Percentiles rank a stretch among this genome's conserved stretches.
These are phyloP conservation scores for Ligdia adustata DNA, from an alignment of 2,888 invertebrate genomes.

Conservation along the genomic window DNA sequence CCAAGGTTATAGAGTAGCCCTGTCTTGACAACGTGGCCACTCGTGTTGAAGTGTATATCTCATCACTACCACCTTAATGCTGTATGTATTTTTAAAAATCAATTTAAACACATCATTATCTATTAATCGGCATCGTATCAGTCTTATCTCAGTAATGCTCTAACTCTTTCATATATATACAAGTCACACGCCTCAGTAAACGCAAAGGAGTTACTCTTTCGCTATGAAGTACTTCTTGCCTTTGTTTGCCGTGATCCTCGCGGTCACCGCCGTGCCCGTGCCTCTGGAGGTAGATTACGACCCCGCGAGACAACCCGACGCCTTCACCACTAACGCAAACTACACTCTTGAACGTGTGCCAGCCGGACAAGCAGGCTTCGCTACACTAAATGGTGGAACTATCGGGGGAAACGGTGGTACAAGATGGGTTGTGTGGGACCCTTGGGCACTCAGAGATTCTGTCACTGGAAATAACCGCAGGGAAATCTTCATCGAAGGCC, in stretches of 20 bases:
- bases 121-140: too few species aligned
- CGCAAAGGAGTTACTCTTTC: too few species aligned
- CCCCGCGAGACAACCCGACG: background rate
- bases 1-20: too few species aligned
- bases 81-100: too few species aligned
- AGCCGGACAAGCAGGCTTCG: slow-evolving; percentile 9
- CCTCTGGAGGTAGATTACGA: background rate
- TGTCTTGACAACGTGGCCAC: too few species aligned
- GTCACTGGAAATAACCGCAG: slow-evolving; percentile 1
- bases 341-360: background rate
- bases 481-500: slow-evolving; percentile 10
- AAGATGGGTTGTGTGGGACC: slow-evolving; percentile 20
- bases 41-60: too few species aligned
- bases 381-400: slow-evolving; percentile 3
- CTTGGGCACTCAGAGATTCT: slow-evolving; percentile 20
- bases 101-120: too few species aligned
- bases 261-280: slow-evolving; percentile 1
- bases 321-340: slow-evolving; percentile 4
- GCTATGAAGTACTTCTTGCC: slow-evolving; percentile 5
- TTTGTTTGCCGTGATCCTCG: background rate
- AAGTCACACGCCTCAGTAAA: too few species aligned
- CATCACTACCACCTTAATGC: too few species aligned
- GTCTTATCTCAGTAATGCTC: too few species aligned
- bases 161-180: too few species aligned
- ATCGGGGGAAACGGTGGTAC: slow-evolving; percentile 14